Base-by-base conservation (phyloP, 1,140 invertebrate species). In the Eumeta japonica region DNA sequence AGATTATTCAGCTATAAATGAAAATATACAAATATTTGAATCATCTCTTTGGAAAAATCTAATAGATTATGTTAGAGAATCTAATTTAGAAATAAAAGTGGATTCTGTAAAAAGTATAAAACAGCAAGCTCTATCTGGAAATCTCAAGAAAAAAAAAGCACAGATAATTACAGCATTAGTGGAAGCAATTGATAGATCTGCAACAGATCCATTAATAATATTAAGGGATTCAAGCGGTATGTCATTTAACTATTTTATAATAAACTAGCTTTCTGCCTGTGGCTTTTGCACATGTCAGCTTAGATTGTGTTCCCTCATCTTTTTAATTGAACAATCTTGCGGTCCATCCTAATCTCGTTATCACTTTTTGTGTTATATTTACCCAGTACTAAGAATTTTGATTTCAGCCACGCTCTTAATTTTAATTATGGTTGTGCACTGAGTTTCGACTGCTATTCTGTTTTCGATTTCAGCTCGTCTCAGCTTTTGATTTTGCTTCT, bases 171-270 rank as follows among this genome's bases (percentile, higher is more conserved):
- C 45, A 31, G 66, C 58, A 16, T 60, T 62, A 56, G 47, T 74
- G 28, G 66, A 74, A 29, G 46, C 47, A 34, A 51, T 71, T 12
- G 70, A 74, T 37, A 67, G 70, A 55, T 74, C 63, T 42, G 58
- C 41, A 13, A 58, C 51, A 41, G 66, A 74, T 43, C 64, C 66
- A n/a, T 41, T 68, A 18, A 57, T 73, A 35, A 59, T 54, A 15
- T 45, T 73, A 14, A 58, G 59, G 37, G 68, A 73, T 49, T 35
- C 41, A 39, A 70, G 55, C 41, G 68, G 68, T 70, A 28, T 47
- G 44, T 17, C 3, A 24, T 11, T 34, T 42, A 3, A 36, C 35
- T 33, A 16, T 28, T 10, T 53, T 35, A 18, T 43, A 28, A 40
- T n/a, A n/a, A n/a, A n/a, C n/a, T n/a, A n/a, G n/a, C n/a, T n/a